A percentile compares a stretch with the other conserved stretches of the same genome.
These are phyloP conservation scores for Diorhabda elongata DNA, from an alignment of 1,140 invertebrate species.

Conservation along the genomic window DNA sequence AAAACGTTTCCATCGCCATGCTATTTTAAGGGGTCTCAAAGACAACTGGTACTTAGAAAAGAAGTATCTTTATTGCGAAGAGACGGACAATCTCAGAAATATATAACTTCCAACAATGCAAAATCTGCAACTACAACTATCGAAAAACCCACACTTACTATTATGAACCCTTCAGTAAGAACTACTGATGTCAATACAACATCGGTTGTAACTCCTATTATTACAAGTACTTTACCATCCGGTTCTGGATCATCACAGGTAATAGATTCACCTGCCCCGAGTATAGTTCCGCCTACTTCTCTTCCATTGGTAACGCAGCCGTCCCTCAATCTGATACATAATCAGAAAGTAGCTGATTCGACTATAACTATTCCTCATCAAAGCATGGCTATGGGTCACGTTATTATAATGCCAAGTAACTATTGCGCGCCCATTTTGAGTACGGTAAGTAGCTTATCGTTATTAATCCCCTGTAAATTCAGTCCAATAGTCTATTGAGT, in stretches of 20 bases:
- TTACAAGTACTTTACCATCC: too few relatives aligned
- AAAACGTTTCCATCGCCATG: conserved; percentile 39
- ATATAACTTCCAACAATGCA: background rate
- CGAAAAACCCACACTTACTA: too few relatives aligned
- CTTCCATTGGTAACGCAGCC: background rate
- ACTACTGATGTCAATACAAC: too few relatives aligned
- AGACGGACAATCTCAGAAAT: background rate
- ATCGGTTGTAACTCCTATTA: too few relatives aligned
- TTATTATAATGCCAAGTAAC: conserved; percentile 6
- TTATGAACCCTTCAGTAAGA: too few relatives aligned
- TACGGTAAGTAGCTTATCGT: conserved; percentile 5
- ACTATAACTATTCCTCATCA: background rate
- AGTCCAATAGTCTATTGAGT: too few relatives aligned
- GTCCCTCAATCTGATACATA: conserved; percentile 4
- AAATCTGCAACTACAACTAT: background rate
- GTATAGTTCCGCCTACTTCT: background rate
- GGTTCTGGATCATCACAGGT: too few relatives aligned
- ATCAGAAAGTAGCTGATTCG: conserved; percentile 1
- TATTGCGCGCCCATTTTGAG: conserved; percentile 6
- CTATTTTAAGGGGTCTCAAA: conserved; percentile 18
- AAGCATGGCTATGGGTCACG: background rate
- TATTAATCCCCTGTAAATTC: too few relatives aligned
- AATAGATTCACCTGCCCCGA: too few relatives aligned
- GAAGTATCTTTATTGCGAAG: background rate
- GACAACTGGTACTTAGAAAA: background rate